Conservation (phyloP, 2,797 vertebrate species). For the Rhinophrynus dorsalis region DNA sequence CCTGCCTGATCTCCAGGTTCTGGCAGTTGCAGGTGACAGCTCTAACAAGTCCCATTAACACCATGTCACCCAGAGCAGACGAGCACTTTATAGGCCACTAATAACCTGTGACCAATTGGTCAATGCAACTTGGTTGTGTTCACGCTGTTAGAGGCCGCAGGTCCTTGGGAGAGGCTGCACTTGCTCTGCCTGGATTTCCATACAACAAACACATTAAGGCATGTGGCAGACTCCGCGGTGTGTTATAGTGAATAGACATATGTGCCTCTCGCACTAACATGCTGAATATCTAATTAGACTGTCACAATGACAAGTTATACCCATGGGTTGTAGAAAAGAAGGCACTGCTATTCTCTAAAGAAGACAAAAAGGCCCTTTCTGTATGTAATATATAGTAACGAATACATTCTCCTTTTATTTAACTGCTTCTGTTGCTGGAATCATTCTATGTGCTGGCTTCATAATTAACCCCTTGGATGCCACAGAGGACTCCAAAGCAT, state of each 20-base stretch:
- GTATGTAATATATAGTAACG: slow-evolving; percentile 50
- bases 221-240: slow-evolving; percentile 56
- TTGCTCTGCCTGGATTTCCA: slow-evolving; percentile 67
- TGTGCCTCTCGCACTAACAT: slow-evolving; percentile 68
- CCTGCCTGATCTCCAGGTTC: neutral
- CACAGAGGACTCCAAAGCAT: too few relatives aligned
- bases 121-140: slow-evolving; percentile 76
- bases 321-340: slow-evolving; percentile 66
- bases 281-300: slow-evolving; percentile 71
- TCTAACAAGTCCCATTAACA: slow-evolving; percentile 52
- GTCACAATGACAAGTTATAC: slow-evolving; percentile 67
- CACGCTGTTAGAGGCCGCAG: slow-evolving; percentile 81
- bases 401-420: slow-evolving; percentile 62
- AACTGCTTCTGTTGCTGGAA: neutral
- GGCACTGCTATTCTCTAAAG: slow-evolving; percentile 63
- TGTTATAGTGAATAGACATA: slow-evolving; percentile 70
- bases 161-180: slow-evolving; percentile 88
- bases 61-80: slow-evolving; percentile 70
- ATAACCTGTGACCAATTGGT: slow-evolving; percentile 97
- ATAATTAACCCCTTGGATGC: too few relatives aligned
- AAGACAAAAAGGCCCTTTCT: slow-evolving; percentile 49
- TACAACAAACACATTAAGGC: slow-evolving; percentile 59
- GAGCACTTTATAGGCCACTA: slow-evolving; percentile 99
- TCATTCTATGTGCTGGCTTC: neutral
- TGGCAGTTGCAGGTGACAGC: slow-evolving; percentile 66